Conservation (phyloP, 2,797 vertebrate genomes). For the Pangasius mekongensis region DNA sequence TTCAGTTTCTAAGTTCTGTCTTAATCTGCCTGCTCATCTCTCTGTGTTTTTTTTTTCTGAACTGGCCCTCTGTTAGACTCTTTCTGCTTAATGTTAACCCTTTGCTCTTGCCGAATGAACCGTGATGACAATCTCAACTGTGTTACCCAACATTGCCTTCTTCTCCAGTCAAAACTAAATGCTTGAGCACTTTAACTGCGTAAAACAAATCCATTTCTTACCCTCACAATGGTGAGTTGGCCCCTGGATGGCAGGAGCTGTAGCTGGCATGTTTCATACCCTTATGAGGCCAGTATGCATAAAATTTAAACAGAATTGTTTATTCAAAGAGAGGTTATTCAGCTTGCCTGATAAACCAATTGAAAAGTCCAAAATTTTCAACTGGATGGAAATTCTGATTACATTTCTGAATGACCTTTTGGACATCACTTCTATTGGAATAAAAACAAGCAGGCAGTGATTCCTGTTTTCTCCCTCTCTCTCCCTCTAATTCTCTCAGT, state of each 20-base stretch:
- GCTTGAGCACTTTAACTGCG: slow-evolving; percentile 78
- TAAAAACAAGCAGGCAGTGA: not conserved
- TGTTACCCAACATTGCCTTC: slow-evolving; percentile 73
- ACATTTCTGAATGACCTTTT: not conserved
- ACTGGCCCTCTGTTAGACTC: slow-evolving; percentile 49
- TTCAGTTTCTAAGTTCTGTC: slow-evolving; percentile 61
- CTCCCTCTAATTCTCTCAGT: slow-evolving; percentile 25
- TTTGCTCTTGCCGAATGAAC: slow-evolving; percentile 63
- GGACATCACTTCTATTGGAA: not conserved
- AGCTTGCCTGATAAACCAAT: not conserved
- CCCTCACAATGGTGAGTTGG: slow-evolving; percentile 36
- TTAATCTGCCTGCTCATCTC: slow-evolving; percentile 52
- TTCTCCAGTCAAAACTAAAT: slow-evolving; percentile 72
- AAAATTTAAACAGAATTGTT: slow-evolving; percentile 13
- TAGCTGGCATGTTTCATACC: slow-evolving; percentile 35
- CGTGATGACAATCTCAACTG: slow-evolving; percentile 83
- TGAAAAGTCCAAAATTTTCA: slow-evolving; percentile 12
- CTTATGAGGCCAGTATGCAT: slow-evolving; percentile 1
- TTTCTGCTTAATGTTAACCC: slow-evolving; percentile 66
- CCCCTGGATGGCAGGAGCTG: slow-evolving; percentile 29
- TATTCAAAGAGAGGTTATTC: slow-evolving; percentile 20
- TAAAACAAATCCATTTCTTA: slow-evolving; percentile 53
- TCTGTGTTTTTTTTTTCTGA: slow-evolving; percentile 66
- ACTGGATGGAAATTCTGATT: not conserved
- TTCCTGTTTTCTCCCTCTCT: slow-evolving; percentile 4